Conservation (phyloP, 2,113 vertebrate genomes). For the Paradoxurus hermaphroditus region DNA sequence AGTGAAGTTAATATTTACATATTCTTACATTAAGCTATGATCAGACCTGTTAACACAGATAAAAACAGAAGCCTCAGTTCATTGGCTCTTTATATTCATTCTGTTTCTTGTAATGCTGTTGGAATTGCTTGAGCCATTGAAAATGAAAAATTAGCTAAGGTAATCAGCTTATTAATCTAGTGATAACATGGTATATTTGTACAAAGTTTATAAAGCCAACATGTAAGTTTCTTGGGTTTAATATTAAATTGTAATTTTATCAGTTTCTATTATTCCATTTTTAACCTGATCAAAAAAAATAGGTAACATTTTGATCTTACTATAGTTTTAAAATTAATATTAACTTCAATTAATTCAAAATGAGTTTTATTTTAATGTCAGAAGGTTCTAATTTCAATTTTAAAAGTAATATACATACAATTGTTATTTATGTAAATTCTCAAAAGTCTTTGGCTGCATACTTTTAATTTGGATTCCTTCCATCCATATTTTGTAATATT, state of each 20-base stretch:
- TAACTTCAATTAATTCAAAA: no score
- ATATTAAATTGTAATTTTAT: neutral
- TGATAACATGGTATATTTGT: neutral
- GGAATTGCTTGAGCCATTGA: neutral
- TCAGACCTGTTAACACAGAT: neutral
- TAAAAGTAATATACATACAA: no score
- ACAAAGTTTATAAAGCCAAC: neutral
- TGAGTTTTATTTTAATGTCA: no score
- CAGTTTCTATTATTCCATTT: neutral
- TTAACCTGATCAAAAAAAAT: neutral
- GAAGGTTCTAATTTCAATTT: no score
- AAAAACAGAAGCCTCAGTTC: neutral
- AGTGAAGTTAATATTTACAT: neutral
- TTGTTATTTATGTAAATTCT: no score
- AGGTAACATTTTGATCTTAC: neutral
- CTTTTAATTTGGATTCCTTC: no score
- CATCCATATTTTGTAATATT: no score
- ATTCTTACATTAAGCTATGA: neutral
- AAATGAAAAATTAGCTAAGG: neutral
- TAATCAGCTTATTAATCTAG: neutral
- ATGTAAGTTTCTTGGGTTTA: neutral
- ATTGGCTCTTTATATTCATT: neutral
- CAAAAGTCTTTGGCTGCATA: no score
- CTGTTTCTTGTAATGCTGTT: neutral
- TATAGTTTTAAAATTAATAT: neutral